Evolutionary conservation across 2,113 vertebrate species (phyloP).

Genomic region (Onychostoma macrolepis): DNA sequence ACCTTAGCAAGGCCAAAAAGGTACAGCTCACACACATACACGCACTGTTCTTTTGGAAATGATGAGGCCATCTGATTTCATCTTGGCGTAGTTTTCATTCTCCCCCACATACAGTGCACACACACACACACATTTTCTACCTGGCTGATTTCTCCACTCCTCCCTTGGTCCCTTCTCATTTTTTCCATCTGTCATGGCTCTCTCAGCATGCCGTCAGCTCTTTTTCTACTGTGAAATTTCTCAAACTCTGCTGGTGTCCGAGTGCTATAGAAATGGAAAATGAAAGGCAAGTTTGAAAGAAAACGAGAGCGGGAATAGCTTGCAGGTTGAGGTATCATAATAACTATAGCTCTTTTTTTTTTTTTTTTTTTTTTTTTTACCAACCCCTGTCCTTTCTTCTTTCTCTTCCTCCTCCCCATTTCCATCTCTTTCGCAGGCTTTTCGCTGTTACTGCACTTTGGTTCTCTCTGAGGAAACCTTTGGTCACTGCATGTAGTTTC

Average conservation of each 20-base stretch:
- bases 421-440: conserved; percentile 4
- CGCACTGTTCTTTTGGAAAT: neutral
- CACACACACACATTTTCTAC: conserved; percentile 34
- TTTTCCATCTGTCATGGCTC: conserved; percentile 39
- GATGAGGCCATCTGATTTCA: conserved; percentile 5
- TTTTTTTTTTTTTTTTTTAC: neutral
- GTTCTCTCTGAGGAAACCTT: conserved; percentile 27
- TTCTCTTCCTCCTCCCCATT: neutral
- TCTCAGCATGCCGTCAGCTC: conserved; percentile 33
- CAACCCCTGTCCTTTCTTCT: neutral
- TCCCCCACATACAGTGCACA: conserved; percentile 26
- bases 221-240: conserved; percentile 50
- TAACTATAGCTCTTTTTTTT: neutral
- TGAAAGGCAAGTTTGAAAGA: conserved; percentile 42
- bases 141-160: conserved; percentile 30
- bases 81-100: conserved; percentile 16
- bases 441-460: conserved; percentile 33
- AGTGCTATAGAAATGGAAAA: conserved; percentile 49
- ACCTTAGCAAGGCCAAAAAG: conserved; percentile 77
- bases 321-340: neutral
- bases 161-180: conserved; percentile 29
- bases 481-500: neutral
- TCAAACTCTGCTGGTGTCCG: conserved; percentile 30
- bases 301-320: conserved; percentile 18
- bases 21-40: conserved; percentile 58